These are phyloP conservation scores for Syrista parreyssii DNA, from an alignment of 2,888 invertebrate species.

Conservation along the genomic window DNA sequence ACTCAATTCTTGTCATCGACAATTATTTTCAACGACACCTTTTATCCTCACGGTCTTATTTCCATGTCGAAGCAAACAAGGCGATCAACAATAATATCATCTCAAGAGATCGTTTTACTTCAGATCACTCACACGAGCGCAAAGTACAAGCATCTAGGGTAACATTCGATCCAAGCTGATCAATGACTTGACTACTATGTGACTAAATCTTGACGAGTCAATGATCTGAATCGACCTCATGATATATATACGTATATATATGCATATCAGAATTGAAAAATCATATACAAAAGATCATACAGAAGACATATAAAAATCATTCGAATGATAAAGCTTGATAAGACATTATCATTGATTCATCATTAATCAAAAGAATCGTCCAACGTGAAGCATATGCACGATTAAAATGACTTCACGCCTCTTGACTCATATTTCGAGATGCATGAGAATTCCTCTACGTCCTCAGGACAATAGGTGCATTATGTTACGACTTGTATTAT, in stretches of 20 bases:
- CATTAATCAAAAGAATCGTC: neutral
- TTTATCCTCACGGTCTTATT: neutral
- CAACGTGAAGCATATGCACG: neutral
- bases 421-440: neutral
- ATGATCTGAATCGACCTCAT: neutral
- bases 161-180: neutral
- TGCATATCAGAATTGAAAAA: too few relatives aligned
- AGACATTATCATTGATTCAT: neutral
- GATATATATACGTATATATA: neutral
- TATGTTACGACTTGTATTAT: constrained; percentile 35
- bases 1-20: neutral
- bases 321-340: neutral
- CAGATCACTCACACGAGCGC: neutral
- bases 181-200: neutral
- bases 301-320: neutral
- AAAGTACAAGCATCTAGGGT: neutral
- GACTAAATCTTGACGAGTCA: neutral
- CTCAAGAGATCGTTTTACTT: neutral
- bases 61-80: neutral
- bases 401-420: neutral
- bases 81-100: neutral
- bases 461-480: constrained; percentile 30
- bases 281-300: neutral
- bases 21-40: neutral
- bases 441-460: constrained; percentile 3